Conservation (phyloP, 2,888 invertebrate genomes). For the Vanessa cardui region DNA sequence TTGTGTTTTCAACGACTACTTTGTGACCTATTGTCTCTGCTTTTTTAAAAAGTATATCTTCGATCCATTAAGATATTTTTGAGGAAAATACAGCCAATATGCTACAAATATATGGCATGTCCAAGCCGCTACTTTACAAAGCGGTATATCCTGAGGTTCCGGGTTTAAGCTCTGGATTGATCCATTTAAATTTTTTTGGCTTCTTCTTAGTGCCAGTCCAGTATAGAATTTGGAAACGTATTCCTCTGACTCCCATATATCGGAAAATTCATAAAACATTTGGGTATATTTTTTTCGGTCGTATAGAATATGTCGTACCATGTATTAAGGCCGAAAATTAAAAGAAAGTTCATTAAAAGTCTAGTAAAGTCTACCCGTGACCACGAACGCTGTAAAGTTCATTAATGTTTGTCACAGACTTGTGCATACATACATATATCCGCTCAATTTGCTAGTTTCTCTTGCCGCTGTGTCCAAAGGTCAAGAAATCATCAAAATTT, state of each 20-base stretch:
- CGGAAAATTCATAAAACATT: background rate
- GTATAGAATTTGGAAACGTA: background rate
- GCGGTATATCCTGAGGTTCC: no score
- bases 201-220: background rate
- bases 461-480: no score
- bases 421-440: background rate
- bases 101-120: background rate
- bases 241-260: background rate
- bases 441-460: no score
- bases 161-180: no score
- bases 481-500: no score
- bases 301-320: background rate
- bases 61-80: constrained; percentile 3
- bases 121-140: no score
- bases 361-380: no score
- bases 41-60: constrained; percentile 9
- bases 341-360: background rate
- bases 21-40: constrained; percentile 37
- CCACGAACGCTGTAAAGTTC: no score
- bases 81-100: background rate
- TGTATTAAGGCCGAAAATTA: background rate
- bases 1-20: constrained; percentile 47
- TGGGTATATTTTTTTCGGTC: background rate
- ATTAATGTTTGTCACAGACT: background rate
- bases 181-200: background rate